Evolutionary conservation across 2,888 invertebrate genomes (phyloP), one percentile per base, ranked within the genome.

Genomic region (Suillia variegata): DNA sequence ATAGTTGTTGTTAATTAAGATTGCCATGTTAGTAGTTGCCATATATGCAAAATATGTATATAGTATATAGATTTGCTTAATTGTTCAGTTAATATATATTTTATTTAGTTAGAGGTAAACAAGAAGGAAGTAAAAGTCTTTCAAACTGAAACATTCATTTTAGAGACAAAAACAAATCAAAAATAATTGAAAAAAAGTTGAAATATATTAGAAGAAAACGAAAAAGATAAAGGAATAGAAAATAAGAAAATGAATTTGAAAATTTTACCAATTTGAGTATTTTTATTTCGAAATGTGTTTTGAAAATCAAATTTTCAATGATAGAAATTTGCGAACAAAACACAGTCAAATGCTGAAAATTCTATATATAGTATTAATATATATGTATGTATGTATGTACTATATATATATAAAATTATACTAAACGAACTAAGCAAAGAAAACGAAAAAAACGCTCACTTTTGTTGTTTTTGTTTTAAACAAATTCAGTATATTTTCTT

Each of bases 321-420:
- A 75, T 75, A 75, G 75, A 75, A 75, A 75, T 73, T 69, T 75
- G 66, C 69, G 71, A 75, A 75, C 71, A 67, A 63, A 62, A 62
- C 52, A 50, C 56, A 58, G 55, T 17, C 50, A 54, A 57, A 53
- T 49, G 21, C 45, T 38, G n/a, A 38, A 38, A 38, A 38, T 13
- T n/a, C 6, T 31, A 31, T 31, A 12, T 31, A 8, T 31, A 31
- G n/a, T n/a, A n/a, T n/a, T n/a, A n/a, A n/a, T n/a, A n/a, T 26
- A 26, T 26, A 26, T 26, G 26, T 6, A 26, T 26, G 5, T 26
- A 26, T 5, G 26, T 6, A 26, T 6, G 10, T 26, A 6, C 26
- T 6, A 38, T 38, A 38, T 13, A 38, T n/a, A n/a, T n/a, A n/a
- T n/a, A n/a, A n/a, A n/a, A n/a, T n/a, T n/a, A n/a, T 4, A 13